Base-by-base conservation (phyloP, 2,888 invertebrate genomes). In the Quadroppia sp. region DNA sequence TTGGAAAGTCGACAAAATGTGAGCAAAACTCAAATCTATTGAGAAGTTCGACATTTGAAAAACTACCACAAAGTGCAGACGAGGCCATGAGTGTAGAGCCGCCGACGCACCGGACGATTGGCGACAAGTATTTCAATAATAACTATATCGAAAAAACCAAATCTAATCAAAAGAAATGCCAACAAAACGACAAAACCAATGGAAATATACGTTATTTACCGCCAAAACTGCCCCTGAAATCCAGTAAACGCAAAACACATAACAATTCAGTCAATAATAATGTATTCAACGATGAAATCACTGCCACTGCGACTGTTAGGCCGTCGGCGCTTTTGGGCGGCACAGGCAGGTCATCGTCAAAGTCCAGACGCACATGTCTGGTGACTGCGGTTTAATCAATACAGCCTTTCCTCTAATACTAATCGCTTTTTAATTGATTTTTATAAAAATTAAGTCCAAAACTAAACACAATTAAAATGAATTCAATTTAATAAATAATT, bases 31-130 rank as follows among this genome's bases (percentile, higher is more conserved):
- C 59, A 30, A 30, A 23, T 59, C 73, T 81, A 48, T 79, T 79
- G 70, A 79, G 81, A 69, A 83, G 82, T 77, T 81, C 82, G 0
- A 83, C 83, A 0, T 83, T 82, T 75, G 83, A 83, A 71, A 83
- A 83, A 77, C 74, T 82, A 20, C 78, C 78, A 11, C 42, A 20
- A 30, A 61, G 25, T 2, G 36, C 42, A 6, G 59, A 61, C 2
- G 72, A 72, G 25, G 72, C 72, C 40, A 40, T 23, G 17, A 0
- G n/a, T 32, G 59, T 30, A 48, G 17, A 30, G 25, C 30, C 1
- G 17, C 17, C 59, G 17, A 59, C 59, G 17, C 28, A 30, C 13
- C 28, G 30, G 30, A 30, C 30, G 48, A 59, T 17, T 30, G 17
- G 30, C 28, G 17, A 28, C 30, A 13, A 59, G 17, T 30, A 28